Percentiles rank a stretch among this genome's conserved stretches.
Conservation (phyloP, 2,113 vertebrate genomes). For the Mesitornis unicolor region DNA sequence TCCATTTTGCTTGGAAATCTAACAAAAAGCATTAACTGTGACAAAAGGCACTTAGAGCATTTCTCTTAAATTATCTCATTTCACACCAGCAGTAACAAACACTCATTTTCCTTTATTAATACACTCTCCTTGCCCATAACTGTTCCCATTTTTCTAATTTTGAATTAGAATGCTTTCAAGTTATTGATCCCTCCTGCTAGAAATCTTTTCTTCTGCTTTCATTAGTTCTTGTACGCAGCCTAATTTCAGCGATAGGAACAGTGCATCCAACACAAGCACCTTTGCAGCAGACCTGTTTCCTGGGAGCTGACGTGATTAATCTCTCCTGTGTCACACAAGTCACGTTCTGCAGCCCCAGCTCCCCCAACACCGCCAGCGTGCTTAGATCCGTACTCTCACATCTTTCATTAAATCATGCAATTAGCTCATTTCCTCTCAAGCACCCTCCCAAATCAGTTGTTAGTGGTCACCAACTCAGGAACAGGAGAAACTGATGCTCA, state of each 20-base stretch:
- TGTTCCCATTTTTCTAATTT: conserved; percentile 24
- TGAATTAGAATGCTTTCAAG: conserved; percentile 23
- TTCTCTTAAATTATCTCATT: conserved; percentile 61
- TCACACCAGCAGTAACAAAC: conserved; percentile 50
- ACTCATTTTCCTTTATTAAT: conserved; percentile 58
- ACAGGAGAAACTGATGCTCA: too few species aligned
- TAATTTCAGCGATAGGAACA: not conserved
- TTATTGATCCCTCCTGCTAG: conserved; percentile 26
- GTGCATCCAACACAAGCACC: not conserved
- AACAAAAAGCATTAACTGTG: conserved; percentile 39
- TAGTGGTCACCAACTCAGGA: too few species aligned
- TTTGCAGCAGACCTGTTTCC: not conserved
- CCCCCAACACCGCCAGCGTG: not conserved
- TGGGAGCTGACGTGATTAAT: not conserved
- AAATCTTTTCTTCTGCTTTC: not conserved
- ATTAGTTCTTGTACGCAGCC: not conserved
- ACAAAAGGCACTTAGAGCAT: conserved; percentile 49
- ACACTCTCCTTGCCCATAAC: conserved; percentile 18
- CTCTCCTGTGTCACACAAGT: not conserved
- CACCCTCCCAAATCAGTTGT: not conserved
- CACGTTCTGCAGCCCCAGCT: conserved; percentile 22
- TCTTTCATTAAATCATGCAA: conserved; percentile 50
- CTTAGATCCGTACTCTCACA: not conserved
- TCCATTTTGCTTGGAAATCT: conserved; percentile 26
- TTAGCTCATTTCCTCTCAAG: conserved; percentile 37